phyloP scores from a whole-genome alignment of 2,888 invertebrate genomes.

The Hypena proboscidalis region DNA sequence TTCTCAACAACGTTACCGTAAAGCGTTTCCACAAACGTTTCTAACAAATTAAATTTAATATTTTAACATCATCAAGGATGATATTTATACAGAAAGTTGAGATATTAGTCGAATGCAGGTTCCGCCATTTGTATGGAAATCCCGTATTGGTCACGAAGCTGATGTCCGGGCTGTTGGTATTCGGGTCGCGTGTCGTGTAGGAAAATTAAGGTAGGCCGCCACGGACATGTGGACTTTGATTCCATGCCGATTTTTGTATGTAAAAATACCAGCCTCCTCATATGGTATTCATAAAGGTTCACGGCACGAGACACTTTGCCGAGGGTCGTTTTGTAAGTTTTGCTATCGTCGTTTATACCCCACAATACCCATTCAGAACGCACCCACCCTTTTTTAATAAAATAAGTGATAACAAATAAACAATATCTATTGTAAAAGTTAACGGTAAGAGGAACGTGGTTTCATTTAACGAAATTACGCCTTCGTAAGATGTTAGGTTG shows the following conservation, averaged over 20 bases:
- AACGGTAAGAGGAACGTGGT: constrained; percentile 19
- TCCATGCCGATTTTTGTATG: constrained; percentile 73
- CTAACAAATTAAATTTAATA: constrained; percentile 61
- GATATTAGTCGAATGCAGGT: constrained; percentile 49
- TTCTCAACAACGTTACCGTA: constrained; percentile 65
- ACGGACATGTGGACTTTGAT: constrained; percentile 78
- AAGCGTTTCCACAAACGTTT: constrained; percentile 63
- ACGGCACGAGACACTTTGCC: constrained; percentile 58
- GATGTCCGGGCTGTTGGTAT: constrained; percentile 74
- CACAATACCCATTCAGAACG: constrained; percentile 34
- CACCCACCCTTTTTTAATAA: constrained; percentile 43
- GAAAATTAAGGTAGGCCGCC: constrained; percentile 79
- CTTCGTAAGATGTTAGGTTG: constrained; percentile 28
- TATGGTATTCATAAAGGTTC: constrained; percentile 74
- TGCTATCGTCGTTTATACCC: constrained; percentile 40
- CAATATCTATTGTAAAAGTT: constrained; percentile 18
- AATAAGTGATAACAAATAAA: constrained; percentile 39
- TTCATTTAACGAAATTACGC: constrained; percentile 20
- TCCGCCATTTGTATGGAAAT: constrained; percentile 66
- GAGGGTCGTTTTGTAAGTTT: constrained; percentile 54
- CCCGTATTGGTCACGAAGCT: constrained; percentile 57
- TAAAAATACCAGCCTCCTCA: constrained; percentile 67
- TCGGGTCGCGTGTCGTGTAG: constrained; percentile 64
- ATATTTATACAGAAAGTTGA: constrained; percentile 44
- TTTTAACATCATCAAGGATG: constrained; percentile 54